These are phyloP conservation scores for Todiramphus chloris DNA, from an alignment of 2,113 vertebrate species.

Conservation along the genomic window DNA sequence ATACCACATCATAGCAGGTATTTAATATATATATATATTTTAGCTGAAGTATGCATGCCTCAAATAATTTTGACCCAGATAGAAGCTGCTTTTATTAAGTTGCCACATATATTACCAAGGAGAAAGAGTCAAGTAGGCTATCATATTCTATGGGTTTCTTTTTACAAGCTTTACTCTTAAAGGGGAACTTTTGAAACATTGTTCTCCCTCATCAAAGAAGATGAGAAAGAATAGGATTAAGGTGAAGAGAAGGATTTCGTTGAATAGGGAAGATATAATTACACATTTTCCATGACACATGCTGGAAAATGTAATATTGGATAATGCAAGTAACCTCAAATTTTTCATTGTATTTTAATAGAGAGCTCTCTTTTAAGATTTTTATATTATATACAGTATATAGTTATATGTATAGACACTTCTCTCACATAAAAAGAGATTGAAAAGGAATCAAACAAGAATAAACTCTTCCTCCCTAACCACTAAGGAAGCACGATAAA, in stretches of 20 bases:
- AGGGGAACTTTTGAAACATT: conserved; percentile 51
- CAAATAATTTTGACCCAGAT: conserved; percentile 54
- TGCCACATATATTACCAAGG: conserved; percentile 37
- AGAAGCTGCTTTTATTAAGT: conserved; percentile 50
- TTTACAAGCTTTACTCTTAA: conserved; percentile 50
- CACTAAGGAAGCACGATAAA: conserved; percentile 65
- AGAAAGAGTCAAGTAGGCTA: conserved; percentile 25
- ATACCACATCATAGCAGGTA: conserved; percentile 9
- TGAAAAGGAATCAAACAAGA: conserved; percentile 63
- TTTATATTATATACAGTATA: conserved; percentile 28
- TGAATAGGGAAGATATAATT: conserved; percentile 64
- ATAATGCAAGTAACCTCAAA: conserved; percentile 46
- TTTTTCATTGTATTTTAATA: conserved; percentile 64
- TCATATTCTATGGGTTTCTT: conserved; percentile 18
- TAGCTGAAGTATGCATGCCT: not conserved
- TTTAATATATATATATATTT: not conserved
- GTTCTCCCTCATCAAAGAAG: conserved; percentile 52
- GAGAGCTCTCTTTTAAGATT: conserved; percentile 48
- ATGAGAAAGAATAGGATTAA: conserved; percentile 55
- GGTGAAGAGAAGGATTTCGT: conserved; percentile 50
- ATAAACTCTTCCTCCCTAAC: conserved; percentile 60
- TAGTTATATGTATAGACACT: conserved; percentile 36
- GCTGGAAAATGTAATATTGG: conserved; percentile 59
- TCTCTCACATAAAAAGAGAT: conserved; percentile 39
- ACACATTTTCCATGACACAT: conserved; percentile 52